Conservation (phyloP, 2,888 invertebrate species). For the Horisme vitalbata region DNA sequence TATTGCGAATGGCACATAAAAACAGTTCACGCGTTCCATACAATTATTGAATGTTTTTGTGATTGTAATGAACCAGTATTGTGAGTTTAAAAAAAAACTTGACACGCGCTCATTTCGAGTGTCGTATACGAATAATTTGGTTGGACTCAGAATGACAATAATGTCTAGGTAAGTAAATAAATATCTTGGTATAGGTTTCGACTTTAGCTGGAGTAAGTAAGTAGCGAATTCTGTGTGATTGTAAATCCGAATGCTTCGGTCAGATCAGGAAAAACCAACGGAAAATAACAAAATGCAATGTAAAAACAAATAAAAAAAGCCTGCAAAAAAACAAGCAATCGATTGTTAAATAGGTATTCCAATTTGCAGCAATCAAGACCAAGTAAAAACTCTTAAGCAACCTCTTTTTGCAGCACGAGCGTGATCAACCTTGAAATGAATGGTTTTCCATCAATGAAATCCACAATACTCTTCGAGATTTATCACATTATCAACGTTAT, state of each 20-base stretch:
- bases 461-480: background rate
- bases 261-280: too few relatives aligned
- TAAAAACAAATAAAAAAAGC: too few relatives aligned
- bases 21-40: slow-evolving; percentile 44
- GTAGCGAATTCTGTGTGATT: too few relatives aligned
- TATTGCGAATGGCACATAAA: slow-evolving; percentile 15
- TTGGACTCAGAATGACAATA: background rate
- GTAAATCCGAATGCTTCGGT: too few relatives aligned
- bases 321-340: too few relatives aligned
- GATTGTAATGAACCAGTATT: slow-evolving; percentile 40
- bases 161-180: too few relatives aligned
- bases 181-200: too few relatives aligned
- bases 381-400: slow-evolving; percentile 9
- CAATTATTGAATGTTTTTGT: slow-evolving; percentile 47
- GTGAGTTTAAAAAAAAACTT: slow-evolving; percentile 33
- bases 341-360: too few relatives aligned
- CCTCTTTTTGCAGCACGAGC: slow-evolving; percentile 7
- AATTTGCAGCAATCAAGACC: background rate
- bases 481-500: background rate
- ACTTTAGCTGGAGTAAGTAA: too few relatives aligned
- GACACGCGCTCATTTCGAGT: slow-evolving; percentile 23
- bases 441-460: slow-evolving; percentile 8
- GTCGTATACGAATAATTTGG: slow-evolving; percentile 3
- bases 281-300: too few relatives aligned
- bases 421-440: slow-evolving; percentile 17